These are phyloP conservation scores for Himalopsyche kuldschensis DNA, from an alignment of 2,888 invertebrate genomes.

Conservation along the genomic window DNA sequence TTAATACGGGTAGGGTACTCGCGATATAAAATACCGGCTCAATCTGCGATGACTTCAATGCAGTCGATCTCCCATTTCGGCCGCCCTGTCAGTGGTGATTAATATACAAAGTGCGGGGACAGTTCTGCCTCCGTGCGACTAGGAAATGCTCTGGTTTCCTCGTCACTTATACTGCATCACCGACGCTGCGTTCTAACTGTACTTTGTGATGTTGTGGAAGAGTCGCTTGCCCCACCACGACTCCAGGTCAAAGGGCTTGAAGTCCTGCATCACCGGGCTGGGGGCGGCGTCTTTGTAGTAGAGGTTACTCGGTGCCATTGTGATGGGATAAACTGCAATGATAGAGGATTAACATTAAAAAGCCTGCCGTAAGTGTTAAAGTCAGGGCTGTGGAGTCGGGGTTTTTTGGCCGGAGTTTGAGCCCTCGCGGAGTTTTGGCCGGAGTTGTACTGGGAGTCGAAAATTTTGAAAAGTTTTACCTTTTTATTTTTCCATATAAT, in stretches of 20 bases:
- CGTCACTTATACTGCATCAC: not conserved
- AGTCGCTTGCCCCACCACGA: slow-evolving; percentile 88
- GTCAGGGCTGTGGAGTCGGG: no score
- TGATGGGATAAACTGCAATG: slow-evolving; percentile 37
- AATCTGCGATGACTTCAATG: no score
- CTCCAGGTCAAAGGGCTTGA: slow-evolving; percentile 88
- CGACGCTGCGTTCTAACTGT: slow-evolving; percentile 55
- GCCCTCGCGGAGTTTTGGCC: no score
- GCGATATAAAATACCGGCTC: no score
- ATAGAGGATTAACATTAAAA: not conserved
- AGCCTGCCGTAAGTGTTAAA: no score
- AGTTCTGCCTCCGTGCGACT: not conserved
- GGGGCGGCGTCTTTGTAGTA: slow-evolving; percentile 77
- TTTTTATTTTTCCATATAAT: no score
- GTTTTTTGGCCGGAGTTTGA: no score
- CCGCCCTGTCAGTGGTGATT: not conserved
- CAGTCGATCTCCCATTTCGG: no score
- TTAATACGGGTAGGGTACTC: no score
- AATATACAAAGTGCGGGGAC: not conserved
- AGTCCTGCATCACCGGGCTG: slow-evolving; percentile 72
- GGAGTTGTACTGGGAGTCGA: no score
- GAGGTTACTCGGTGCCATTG: slow-evolving; percentile 50
- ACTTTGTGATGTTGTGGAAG: slow-evolving; percentile 83
- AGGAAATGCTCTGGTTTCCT: not conserved
- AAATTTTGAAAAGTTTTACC: no score